Base-by-base conservation (phyloP, 1,140 invertebrate genomes). In the Drosophila sturtevanti region DNA sequence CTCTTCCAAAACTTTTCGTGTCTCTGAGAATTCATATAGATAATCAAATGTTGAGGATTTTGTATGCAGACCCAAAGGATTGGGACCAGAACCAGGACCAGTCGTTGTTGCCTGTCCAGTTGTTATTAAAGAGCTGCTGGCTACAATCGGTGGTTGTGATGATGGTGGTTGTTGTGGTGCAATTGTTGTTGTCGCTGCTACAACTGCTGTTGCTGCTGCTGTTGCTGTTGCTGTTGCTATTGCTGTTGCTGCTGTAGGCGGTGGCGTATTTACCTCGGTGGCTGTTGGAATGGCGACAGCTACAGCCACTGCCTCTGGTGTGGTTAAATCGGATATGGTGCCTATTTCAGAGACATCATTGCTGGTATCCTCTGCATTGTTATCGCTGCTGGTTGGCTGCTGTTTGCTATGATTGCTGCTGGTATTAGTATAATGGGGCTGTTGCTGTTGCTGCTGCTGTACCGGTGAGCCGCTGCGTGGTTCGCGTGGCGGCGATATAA, bases 11-110 rank as follows among this genome's bases (percentile, higher is more conserved):
- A 98, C 97, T 93, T 97, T 97, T 64, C 96, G 93, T 38, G 97
- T 98, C 92, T 98, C 97, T 1, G 96, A 97, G 92, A 97, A 97
- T 90, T 97, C 97, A 91, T 97, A 98, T 48, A 97, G 92, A 92
- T 97, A 97, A 93, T 97, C 96, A 91, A 97, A 97, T 11, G 96
- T 95, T 55, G 93, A 92, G 34, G 94, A 93, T 52, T 93, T 93
- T n/a, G 93, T 92, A 41, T 94, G 93, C 12, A 93, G 92, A 18
- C 93, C 76, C 27, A 75, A 31, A 10, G 67, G 87, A 27, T 31
- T 31, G 1, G 6, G 27, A 56, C 63, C 27, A 62, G 6, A 7
- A 44, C 56, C 72, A 6, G 21, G 6, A 3, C 51, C 66, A 14
- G 51, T 31, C 18, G 59, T 5, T 5, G 2, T 5, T 59, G 48